Evolutionary conservation across 2,113 vertebrate genomes (phyloP).

Genomic region (Takifugu flavidus): DNA sequence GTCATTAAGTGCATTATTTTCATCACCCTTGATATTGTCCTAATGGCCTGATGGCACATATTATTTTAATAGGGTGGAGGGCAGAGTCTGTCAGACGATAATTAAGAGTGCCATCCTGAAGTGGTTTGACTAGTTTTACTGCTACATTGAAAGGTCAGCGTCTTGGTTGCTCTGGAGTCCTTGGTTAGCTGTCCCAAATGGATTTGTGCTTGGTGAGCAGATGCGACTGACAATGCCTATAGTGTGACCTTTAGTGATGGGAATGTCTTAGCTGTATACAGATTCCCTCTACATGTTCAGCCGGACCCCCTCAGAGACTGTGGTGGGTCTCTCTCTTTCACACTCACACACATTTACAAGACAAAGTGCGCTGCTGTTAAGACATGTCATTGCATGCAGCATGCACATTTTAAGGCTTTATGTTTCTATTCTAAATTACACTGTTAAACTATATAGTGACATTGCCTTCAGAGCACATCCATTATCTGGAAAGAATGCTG

Average conservation of each 20-base stretch:
- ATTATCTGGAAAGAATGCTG: constrained; percentile 33
- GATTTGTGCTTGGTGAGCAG: constrained; percentile 66
- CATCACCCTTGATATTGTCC: constrained; percentile 42
- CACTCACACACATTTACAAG: constrained; percentile 6
- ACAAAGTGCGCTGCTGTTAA: constrained; percentile 31
- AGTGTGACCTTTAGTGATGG: constrained; percentile 71
- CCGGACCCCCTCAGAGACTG: constrained; percentile 40
- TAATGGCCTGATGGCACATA: constrained; percentile 52
- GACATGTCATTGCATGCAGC: constrained; percentile 40
- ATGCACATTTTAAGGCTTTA: constrained; percentile 24
- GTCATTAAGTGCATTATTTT: constrained; percentile 65
- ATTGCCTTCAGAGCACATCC: constrained; percentile 14
- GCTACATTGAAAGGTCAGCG: constrained; percentile 69
- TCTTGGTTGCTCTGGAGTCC: constrained; percentile 58
- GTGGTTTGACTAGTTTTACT: constrained; percentile 55
- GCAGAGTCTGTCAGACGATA: constrained; percentile 62
- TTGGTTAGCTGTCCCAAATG: constrained; percentile 70
- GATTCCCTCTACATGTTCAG: constrained; percentile 33
- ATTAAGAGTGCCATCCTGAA: constrained; percentile 71
- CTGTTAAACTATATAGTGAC: constrained; percentile 18
- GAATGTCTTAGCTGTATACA: constrained; percentile 59
- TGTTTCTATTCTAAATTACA: constrained; percentile 31
- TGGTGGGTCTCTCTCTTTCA: constrained; percentile 5
- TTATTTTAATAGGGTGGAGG: constrained; percentile 45
- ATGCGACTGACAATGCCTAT: constrained; percentile 64